phyloP scores from a whole-genome alignment of 1,140 invertebrate genomes.

The Hylaeus volcanicus region DNA sequence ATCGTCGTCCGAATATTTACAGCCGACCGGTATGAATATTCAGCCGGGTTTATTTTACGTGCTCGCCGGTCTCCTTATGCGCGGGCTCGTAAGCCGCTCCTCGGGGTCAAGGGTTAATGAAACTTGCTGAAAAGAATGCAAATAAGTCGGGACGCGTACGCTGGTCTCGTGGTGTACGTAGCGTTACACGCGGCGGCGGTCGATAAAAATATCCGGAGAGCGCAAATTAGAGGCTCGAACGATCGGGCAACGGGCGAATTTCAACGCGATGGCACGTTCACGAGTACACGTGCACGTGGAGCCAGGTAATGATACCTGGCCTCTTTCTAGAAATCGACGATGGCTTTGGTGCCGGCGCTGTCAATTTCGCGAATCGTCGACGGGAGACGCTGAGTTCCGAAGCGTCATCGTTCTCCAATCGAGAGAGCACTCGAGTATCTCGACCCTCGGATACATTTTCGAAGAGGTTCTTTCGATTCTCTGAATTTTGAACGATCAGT shows the following conservation, averaged over 20 bases:
- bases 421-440: background rate
- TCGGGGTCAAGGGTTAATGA: constrained; percentile 72
- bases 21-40: constrained; percentile 69
- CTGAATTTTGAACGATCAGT: too few relatives aligned
- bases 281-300: background rate
- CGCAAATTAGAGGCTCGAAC: constrained; percentile 55
- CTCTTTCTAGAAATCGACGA: constrained; percentile 28
- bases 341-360: background rate
- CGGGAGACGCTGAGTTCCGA: background rate
- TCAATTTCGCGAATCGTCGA: background rate
- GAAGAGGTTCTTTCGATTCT: too few relatives aligned
- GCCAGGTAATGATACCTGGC: constrained; percentile 12
- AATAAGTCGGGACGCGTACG: constrained; percentile 57
- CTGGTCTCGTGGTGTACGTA: constrained; percentile 12
- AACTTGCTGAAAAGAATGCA: constrained; percentile 71
- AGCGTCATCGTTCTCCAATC: background rate
- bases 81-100: constrained; percentile 20
- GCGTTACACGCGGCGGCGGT: background rate
- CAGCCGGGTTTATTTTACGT: constrained; percentile 68
- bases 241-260: constrained; percentile 26
- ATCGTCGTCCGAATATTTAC: constrained; percentile 68
- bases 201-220: constrained; percentile 60
- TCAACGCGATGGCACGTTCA: constrained; percentile 6
- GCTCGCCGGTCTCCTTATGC: constrained; percentile 65
- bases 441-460: too few relatives aligned